These are phyloP conservation scores for Brachyistius frenatus DNA, from an alignment of 2,113 vertebrate species.

Conservation along the genomic window DNA sequence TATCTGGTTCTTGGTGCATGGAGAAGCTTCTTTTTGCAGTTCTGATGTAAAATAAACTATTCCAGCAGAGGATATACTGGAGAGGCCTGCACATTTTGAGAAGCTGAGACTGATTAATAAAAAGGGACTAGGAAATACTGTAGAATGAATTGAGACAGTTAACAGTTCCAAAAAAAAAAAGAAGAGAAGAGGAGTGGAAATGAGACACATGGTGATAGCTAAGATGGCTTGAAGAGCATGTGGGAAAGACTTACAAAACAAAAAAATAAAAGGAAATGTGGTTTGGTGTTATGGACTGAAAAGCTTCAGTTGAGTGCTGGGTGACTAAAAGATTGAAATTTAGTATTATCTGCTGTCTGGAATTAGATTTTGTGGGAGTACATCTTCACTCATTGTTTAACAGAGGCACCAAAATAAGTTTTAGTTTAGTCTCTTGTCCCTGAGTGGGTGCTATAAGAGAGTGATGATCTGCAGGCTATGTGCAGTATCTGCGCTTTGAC, in stretches of 20 bases:
- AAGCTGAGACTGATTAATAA: constrained; percentile 19
- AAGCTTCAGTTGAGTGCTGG: constrained; percentile 12
- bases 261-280: constrained; percentile 21
- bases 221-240: neutral
- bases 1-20: constrained; percentile 4
- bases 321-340: constrained; percentile 50
- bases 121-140: neutral
- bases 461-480: constrained; percentile 28
- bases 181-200: neutral
- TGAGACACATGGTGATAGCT: constrained; percentile 8
- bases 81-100: constrained; percentile 9
- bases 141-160: constrained; percentile 41
- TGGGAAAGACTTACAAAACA: constrained; percentile 28
- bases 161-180: constrained; percentile 29
- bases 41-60: constrained; percentile 14
- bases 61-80: neutral
- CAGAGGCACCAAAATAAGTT: constrained; percentile 54
- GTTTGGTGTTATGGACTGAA: constrained; percentile 28
- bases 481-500: constrained; percentile 15
- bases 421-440: constrained; percentile 53
- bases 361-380: constrained; percentile 61
- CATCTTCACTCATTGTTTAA: constrained; percentile 65
- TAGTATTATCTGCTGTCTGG: constrained; percentile 44
- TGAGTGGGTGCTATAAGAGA: constrained; percentile 45
- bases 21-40: constrained; percentile 11